Evolutionary conservation across 2,797 vertebrate species (phyloP).

Genomic region (Phataginus tetradactyla): DNA sequence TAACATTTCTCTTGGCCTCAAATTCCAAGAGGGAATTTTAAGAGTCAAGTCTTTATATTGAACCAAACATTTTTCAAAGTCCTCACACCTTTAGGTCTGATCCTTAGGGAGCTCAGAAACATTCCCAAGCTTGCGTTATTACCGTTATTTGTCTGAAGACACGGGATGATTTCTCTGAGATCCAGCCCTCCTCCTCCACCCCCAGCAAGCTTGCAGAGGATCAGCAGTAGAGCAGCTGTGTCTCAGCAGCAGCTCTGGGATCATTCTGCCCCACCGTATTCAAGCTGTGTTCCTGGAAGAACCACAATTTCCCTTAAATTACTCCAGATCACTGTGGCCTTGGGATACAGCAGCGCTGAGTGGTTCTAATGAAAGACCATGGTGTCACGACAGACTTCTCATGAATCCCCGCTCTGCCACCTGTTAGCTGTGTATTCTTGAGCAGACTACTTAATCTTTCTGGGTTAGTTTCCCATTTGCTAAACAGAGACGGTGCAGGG

Average conservation of each 20-base stretch:
- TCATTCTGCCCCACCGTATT: neutral
- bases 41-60: neutral
- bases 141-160: neutral
- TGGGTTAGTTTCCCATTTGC: neutral
- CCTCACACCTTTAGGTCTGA: neutral
- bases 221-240: neutral
- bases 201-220: too few species aligned
- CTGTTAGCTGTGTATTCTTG: neutral
- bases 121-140: fast-evolving
- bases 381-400: neutral
- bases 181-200: fast-evolving
- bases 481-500: neutral
- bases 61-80: neutral
- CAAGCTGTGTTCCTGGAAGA: neutral
- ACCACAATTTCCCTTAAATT: neutral
- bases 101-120: neutral
- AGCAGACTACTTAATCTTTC: neutral
- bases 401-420: neutral
- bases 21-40: neutral
- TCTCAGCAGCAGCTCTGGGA: neutral
- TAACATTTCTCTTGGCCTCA: neutral
- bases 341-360: neutral
- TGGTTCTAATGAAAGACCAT: neutral
- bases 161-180: neutral
- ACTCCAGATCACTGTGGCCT: neutral